phyloP scores from a whole-genome alignment of 2,888 invertebrate genomes.

The Mantis religiosa region DNA sequence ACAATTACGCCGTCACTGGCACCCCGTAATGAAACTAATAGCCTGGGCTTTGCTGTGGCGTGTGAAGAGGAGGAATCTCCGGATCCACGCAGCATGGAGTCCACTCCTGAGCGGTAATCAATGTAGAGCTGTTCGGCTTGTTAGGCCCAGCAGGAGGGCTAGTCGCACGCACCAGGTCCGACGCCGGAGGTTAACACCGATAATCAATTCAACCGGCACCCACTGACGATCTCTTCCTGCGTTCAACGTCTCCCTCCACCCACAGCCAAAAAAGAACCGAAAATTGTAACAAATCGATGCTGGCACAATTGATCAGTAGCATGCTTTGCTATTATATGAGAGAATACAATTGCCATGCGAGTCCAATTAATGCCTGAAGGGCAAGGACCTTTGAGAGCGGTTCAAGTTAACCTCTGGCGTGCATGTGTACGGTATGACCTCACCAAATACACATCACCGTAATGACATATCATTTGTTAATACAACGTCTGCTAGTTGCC shows the following conservation, averaged over 20 bases:
- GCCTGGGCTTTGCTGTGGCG: not conserved
- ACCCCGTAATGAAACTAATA: not conserved
- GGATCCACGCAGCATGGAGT: not conserved
- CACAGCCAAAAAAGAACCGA: too few relatives aligned
- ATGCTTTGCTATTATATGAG: too few relatives aligned
- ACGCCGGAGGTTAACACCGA: slow-evolving; percentile 8
- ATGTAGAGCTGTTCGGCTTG: slow-evolving; percentile 10
- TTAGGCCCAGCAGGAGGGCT: slow-evolving; percentile 9
- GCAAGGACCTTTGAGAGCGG: too few relatives aligned
- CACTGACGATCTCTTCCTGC: not conserved
- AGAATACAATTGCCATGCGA: too few relatives aligned
- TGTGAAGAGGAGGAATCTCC: not conserved
- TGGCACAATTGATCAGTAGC: too few relatives aligned
- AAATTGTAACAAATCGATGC: too few relatives aligned
- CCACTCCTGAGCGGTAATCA: slow-evolving; percentile 16
- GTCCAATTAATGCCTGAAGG: too few relatives aligned
- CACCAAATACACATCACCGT: too few relatives aligned
- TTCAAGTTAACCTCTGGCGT: too few relatives aligned
- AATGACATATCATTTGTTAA: too few relatives aligned
- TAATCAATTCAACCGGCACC: slow-evolving; percentile 14
- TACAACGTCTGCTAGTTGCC: too few relatives aligned
- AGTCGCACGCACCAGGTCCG: not conserved
- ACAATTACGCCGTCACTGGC: not conserved
- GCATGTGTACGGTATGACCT: too few relatives aligned
- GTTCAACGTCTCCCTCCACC: not conserved